phyloP scores from a whole-genome alignment of 2,113 vertebrate genomes.

The Oxyura jamaicensis region DNA sequence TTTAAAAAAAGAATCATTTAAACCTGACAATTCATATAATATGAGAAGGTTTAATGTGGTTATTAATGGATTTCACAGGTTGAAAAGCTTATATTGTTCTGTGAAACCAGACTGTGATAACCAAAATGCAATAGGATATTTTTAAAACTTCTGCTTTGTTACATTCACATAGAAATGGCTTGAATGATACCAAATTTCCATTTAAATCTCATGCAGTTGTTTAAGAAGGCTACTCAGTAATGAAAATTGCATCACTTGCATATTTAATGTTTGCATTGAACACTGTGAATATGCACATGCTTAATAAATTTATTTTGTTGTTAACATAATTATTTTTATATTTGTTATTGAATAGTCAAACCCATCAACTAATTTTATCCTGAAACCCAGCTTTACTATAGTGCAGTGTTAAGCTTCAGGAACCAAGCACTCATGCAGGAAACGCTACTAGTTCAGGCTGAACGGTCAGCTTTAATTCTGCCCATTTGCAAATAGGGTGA shows the following conservation, averaged over 20 bases:
- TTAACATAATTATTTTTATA: neutral
- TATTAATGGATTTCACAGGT: conserved; percentile 74
- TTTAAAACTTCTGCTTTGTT: conserved; percentile 40
- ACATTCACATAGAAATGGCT: neutral
- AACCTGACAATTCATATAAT: conserved; percentile 67
- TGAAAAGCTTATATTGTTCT: conserved; percentile 72
- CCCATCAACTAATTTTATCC: neutral
- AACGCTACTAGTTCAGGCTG: conserved; percentile 50
- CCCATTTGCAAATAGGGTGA: conserved; percentile 39
- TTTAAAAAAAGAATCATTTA: conserved; percentile 56
- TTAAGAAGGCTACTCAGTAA: neutral
- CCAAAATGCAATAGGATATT: conserved; percentile 27
- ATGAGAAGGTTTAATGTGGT: conserved; percentile 68
- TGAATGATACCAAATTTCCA: neutral
- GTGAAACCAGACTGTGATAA: conserved; percentile 71
- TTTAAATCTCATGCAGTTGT: neutral
- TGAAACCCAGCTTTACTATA: neutral
- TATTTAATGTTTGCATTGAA: neutral
- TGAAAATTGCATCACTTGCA: neutral
- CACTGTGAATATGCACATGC: neutral
- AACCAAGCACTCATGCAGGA: conserved; percentile 28
- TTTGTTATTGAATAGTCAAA: neutral
- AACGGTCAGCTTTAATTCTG: conserved; percentile 59
- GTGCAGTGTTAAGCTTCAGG: neutral
- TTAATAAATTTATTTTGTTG: neutral